A percentile compares a stretch with the other conserved stretches of the same genome.
Evolutionary conservation across 2,888 invertebrate species (phyloP).

Genomic region (Mesorhabditis spiculigera): DNA sequence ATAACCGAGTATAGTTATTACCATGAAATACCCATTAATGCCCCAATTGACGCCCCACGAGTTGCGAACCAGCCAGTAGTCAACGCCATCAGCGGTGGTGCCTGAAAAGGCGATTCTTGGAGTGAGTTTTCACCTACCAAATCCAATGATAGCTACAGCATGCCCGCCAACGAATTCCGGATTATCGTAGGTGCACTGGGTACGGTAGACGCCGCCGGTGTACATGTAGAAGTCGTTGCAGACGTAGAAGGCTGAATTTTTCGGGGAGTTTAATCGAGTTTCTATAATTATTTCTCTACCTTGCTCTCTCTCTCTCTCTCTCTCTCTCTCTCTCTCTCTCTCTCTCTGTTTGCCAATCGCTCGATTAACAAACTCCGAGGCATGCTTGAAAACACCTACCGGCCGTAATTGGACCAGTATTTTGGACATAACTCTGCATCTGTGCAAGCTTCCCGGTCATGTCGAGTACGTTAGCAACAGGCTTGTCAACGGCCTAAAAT

Average conservation of each 20-base stretch:
- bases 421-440: neutral
- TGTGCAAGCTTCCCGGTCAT: neutral
- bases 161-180: neutral
- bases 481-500: neutral
- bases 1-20: neutral
- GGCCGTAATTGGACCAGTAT: neutral
- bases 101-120: neutral
- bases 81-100: neutral
- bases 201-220: neutral
- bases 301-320: neutral
- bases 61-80: neutral
- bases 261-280: neutral
- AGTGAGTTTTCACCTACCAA: neutral
- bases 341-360: neutral
- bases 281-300: neutral
- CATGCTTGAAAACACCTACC: neutral
- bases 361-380: neutral
- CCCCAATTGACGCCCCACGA: neutral
- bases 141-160: neutral
- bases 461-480: neutral
- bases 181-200: neutral
- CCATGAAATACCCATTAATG: neutral
- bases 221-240: neutral
- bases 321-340: neutral
- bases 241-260: conserved; percentile 3